A percentile compares a stretch with the other conserved stretches of the same genome.
Conservation (phyloP, 2,888 invertebrate species). For the Brachynemurus nebulosus region DNA sequence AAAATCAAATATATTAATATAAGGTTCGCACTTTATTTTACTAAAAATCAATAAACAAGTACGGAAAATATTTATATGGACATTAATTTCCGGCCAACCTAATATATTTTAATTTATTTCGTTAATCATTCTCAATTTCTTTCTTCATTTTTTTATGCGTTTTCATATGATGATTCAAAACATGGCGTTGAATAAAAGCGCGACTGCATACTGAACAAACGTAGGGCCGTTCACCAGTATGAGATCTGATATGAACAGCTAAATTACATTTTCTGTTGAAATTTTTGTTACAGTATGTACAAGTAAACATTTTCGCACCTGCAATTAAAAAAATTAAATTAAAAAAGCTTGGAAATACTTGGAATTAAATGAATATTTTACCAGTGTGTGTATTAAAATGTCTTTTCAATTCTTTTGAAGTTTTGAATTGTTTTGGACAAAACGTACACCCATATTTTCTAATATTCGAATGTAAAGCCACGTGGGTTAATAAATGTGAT, state of each 20-base stretch:
- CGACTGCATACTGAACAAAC: conserved; percentile 39
- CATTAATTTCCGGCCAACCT: too few relatives aligned
- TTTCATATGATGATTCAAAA: conserved; percentile 35
- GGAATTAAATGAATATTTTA: too few relatives aligned
- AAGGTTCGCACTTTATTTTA: too few relatives aligned
- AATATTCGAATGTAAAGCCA: conserved; percentile 16
- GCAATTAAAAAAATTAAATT: conserved; percentile 20
- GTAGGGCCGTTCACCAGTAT: conserved; percentile 38
- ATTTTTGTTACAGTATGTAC: conserved; percentile 37
- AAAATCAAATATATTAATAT: too few relatives aligned
- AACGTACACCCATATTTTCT: conserved; percentile 18
- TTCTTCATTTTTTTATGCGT: too few relatives aligned
- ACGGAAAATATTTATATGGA: too few relatives aligned
- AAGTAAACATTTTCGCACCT: conserved; percentile 22
- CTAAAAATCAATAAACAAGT: too few relatives aligned
- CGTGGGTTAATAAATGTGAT: conserved; percentile 19
- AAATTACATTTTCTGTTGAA: conserved; percentile 39
- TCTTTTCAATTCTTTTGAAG: conserved; percentile 19
- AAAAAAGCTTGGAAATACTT: too few relatives aligned
- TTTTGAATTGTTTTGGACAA: conserved; percentile 20
- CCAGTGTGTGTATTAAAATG: conserved; percentile 22
- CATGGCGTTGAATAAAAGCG: conserved; percentile 38
- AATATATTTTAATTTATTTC: too few relatives aligned
- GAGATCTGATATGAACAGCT: conserved; percentile 36
- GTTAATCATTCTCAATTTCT: too few relatives aligned